Evolutionary conservation across 2,888 invertebrate genomes (phyloP).

Genomic region (Spisula subtruncata): DNA sequence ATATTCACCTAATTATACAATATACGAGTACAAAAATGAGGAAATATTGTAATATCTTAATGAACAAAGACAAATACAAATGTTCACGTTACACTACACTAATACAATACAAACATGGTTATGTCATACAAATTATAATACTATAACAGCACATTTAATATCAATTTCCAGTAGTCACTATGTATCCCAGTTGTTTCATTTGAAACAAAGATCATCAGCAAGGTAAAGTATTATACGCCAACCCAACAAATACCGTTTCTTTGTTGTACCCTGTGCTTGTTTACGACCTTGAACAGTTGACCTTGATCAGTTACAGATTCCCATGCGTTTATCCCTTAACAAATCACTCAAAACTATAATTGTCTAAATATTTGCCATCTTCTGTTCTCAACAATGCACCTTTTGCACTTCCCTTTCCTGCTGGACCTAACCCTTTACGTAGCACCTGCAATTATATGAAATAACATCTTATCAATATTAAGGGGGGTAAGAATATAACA

Average conservation of each 20-base stretch:
- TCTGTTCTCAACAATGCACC: conserved; percentile 34
- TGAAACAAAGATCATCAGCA: background rate
- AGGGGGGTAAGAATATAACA: background rate
- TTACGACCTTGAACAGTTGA: background rate
- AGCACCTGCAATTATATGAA: conserved; percentile 65
- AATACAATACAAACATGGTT: background rate
- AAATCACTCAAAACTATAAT: conserved; percentile 77
- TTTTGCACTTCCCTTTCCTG: background rate
- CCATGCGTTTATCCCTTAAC: background rate
- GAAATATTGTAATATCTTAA: too few relatives aligned
- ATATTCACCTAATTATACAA: too few relatives aligned
- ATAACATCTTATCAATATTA: background rate
- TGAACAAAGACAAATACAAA: too few relatives aligned
- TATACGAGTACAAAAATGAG: too few relatives aligned
- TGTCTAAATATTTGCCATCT: conserved; percentile 70
- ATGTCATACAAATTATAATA: background rate
- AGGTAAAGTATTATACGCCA: background rate
- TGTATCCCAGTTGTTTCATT: background rate
- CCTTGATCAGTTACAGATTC: background rate
- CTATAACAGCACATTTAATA: background rate
- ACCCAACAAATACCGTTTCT: background rate
- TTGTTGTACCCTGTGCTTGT: background rate
- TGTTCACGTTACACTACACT: too few relatives aligned
- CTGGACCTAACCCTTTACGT: conserved; percentile 66
- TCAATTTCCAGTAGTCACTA: background rate